Evolutionary conservation across 2,888 invertebrate species (phyloP), one percentile per base, ranked within the genome.

Genomic region (Caenorhabditis sinica): DNA sequence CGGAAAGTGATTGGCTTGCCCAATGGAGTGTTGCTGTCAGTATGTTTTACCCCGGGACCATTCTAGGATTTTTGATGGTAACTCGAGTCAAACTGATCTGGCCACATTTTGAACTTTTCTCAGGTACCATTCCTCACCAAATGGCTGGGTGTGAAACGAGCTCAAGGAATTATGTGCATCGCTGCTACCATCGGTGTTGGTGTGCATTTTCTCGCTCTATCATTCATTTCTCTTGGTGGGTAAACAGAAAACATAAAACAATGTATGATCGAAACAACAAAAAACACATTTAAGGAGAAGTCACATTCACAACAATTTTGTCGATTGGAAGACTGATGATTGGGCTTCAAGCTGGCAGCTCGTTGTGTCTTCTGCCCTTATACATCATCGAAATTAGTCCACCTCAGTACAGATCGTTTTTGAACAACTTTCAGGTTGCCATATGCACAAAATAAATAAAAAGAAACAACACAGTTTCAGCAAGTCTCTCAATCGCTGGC

Each of bases 321-420:
- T 86, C 89, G 28, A 45, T 89, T 40, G 92, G 92, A 17, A 83
- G 92, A 56, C 86, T 92, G 33, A 71, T 92, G 68, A 88, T 91
- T 40, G 92, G 92, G 15, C 86, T 91, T 30, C 92, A 92, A 76
- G 90, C 90, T 17, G 90, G 87, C 51, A 86, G 74, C 58, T 88
- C 92, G 28, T 83, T 92, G 23, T 91, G 91, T 74, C 83, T 92
- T n/a, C 85, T 92, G 36, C 92, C 92, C 0, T 83, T 92, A 40
- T 92, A 91, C 79, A 88, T 91, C n/a, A 89, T 90, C 45, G 92
- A 92, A 76, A 88, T 90, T 20, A 88, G 88, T 28, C 89, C 90
- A 9, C 73, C 82, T 15, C 61, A 82, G n/a, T 83, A 89, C 65
- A 68, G 91, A 30, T 85, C 89, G 5, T 90, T 92, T 40, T 79